Conservation (phyloP, 2,888 invertebrate genomes). For the Acrobeloides nanus region DNA sequence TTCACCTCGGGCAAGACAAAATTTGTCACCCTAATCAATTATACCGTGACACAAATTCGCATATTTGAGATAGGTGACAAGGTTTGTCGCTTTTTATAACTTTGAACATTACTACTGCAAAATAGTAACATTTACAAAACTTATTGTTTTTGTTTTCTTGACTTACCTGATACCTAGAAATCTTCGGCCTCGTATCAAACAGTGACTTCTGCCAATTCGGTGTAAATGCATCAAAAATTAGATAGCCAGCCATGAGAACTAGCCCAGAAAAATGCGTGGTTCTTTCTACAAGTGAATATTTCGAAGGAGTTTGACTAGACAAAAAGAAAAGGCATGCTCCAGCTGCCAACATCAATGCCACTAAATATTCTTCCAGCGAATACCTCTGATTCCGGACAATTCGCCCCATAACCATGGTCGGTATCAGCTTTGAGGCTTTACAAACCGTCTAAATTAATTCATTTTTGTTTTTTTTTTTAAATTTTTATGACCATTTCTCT, state of each 20-base stretch:
- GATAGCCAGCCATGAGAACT: slow-evolving; percentile 77
- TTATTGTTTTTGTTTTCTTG: too few relatives aligned
- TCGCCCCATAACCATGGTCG: slow-evolving; percentile 96
- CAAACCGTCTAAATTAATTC: slow-evolving; percentile 61
- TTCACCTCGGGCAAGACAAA: too few relatives aligned
- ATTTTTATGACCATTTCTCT: neutral
- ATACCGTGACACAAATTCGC: too few relatives aligned
- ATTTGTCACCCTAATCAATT: too few relatives aligned
- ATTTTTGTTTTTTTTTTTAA: neutral
- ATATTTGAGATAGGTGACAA: too few relatives aligned
- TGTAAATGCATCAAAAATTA: slow-evolving; percentile 92
- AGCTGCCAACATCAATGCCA: slow-evolving; percentile 77
- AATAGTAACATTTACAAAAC: too few relatives aligned
- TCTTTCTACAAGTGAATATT: neutral
- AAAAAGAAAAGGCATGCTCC: slow-evolving; percentile 89
- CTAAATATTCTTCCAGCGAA: slow-evolving; percentile 68
- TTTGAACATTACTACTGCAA: too few relatives aligned
- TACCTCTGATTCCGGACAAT: slow-evolving; percentile 66
- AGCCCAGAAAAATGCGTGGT: slow-evolving; percentile 64
- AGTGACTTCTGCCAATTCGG: slow-evolving; percentile 93
- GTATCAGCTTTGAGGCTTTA: slow-evolving; percentile 95
- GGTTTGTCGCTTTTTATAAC: too few relatives aligned
- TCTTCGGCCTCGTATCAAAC: slow-evolving; percentile 59
- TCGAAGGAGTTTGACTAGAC: slow-evolving; percentile 25
- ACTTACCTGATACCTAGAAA: slow-evolving; percentile 39